Evolutionary conservation across 1,140 invertebrate species (phyloP), one percentile per base, ranked within the genome.

Genomic region (Bombus soroeensis): DNA sequence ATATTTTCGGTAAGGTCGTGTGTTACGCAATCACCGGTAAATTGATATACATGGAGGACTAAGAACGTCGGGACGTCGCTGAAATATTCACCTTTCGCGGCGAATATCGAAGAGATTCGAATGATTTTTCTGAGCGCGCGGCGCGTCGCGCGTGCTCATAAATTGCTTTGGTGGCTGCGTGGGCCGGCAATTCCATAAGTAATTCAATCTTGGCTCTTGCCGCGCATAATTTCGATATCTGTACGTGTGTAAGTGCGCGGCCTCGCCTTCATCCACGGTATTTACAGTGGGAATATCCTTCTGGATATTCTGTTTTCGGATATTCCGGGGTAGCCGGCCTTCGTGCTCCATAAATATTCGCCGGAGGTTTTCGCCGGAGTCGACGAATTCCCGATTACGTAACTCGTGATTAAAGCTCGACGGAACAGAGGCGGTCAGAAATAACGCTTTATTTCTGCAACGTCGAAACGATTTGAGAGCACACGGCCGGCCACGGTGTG

Each of bases 201-300:
- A 93, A 94, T 93, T 83, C 88, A 89, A 90, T 92, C 89, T 91
- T 90, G 84, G 89, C 84, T 93, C 88, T 93, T 92, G 75, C 88
- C 91, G 85, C 82, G 70, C 79, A 92, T 92, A 90, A 91, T 89
- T 90, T 57, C 83, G 62, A 68, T 64, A 62, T 34, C 32, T 9
- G 32, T 32, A 57, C 53, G 71, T 39, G 34, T 64, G 70, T 25
- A 57, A 57, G 15, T 22, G 41, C 28, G 10, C 8, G 53, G 32
- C 4, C 37, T 13, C 34, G 34, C 34, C 13, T 41, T 43, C 39
- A 28, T 22, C 28, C 13, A 10, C 41, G 1, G 13, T n/a, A 62
- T 81, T 68, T 71, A 53, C 83, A 79, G 47, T 74, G 66, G 66
- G 83, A 66, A 64, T 81, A 72, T 72, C 57, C 57, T 39, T 57